These are phyloP conservation scores for Psococerastis gibbosa DNA, from an alignment of 2,888 invertebrate genomes.

Conservation along the genomic window DNA sequence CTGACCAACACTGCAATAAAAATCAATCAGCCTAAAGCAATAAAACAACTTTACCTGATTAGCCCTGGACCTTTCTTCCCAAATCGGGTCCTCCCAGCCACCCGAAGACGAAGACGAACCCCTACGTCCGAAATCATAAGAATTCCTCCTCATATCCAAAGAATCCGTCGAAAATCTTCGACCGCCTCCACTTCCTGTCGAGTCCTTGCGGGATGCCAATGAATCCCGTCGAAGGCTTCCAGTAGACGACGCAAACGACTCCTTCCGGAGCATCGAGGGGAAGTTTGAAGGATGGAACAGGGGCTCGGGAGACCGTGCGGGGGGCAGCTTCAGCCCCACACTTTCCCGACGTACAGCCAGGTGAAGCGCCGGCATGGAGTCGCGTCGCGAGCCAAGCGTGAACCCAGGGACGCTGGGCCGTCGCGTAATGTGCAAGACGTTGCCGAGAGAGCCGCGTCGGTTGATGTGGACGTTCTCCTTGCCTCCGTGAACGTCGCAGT, in stretches of 20 bases:
- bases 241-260: conserved; percentile 30
- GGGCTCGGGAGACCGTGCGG: conserved; percentile 14
- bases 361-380: conserved; percentile 26
- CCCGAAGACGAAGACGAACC: conserved; percentile 40
- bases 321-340: conserved; percentile 2
- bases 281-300: conserved; percentile 51
- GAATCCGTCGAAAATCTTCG: conserved; percentile 47
- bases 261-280: conserved; percentile 37
- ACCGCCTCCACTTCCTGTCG: conserved; percentile 23
- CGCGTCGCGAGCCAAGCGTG: conserved; percentile 30
- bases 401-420: conserved; percentile 33
- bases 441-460: conserved; percentile 38
- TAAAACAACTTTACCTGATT: too few species aligned
- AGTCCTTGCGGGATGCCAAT: conserved; percentile 12
- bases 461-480: conserved; percentile 28
- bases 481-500: conserved; percentile 51
- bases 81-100: conserved; percentile 37
- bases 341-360: conserved; percentile 17
- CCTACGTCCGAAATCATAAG: conserved; percentile 46
- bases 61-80: conserved; percentile 34
- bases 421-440: conserved; percentile 30
- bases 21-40: too few species aligned
- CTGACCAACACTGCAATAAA: too few species aligned
- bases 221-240: conserved; percentile 18
- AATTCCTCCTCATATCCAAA: conserved; percentile 43